phyloP scores from a whole-genome alignment of 2,113 vertebrate genomes.

The Mobula hypostoma region DNA sequence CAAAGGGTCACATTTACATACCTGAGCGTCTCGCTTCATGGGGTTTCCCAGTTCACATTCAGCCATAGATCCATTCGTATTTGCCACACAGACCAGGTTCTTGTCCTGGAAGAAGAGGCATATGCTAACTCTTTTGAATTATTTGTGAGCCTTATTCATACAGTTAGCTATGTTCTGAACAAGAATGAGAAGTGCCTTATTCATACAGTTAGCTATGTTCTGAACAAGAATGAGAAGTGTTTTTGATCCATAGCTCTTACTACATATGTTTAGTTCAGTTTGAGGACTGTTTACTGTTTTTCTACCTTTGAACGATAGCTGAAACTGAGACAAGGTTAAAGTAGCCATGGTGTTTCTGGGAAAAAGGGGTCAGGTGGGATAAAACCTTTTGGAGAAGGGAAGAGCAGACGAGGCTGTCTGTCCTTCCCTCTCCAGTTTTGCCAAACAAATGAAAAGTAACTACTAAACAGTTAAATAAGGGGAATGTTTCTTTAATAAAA shows the following conservation, averaged over 20 bases:
- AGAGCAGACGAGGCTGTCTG: not conserved
- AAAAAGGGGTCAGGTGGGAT: not conserved
- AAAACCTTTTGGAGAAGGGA: not conserved
- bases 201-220: too few relatives aligned
- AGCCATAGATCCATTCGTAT: slow-evolving; percentile 69
- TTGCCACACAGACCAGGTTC: slow-evolving; percentile 67
- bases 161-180: not conserved
- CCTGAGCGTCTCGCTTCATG: slow-evolving; percentile 70
- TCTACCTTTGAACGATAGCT: not conserved
- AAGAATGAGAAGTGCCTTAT: not conserved
- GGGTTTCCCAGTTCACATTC: slow-evolving; percentile 86
- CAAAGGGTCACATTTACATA: slow-evolving; percentile 41
- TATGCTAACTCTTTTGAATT: not conserved
- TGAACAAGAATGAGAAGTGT: not conserved
- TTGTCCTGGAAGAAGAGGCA: slow-evolving; percentile 50
- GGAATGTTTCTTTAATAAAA: not conserved
- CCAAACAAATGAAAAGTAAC: not conserved
- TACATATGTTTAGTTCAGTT: not conserved
- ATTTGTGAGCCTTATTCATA: not conserved
- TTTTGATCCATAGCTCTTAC: not conserved
- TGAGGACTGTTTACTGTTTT: not conserved
- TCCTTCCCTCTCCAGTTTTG: not conserved
- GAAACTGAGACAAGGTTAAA: not conserved
- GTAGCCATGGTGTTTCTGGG: not conserved
- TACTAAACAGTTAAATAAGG: not conserved